Evolutionary conservation across 2,888 invertebrate genomes (phyloP), one percentile per base, ranked within the genome.

Genomic region (Sepiola atlantica): DNA sequence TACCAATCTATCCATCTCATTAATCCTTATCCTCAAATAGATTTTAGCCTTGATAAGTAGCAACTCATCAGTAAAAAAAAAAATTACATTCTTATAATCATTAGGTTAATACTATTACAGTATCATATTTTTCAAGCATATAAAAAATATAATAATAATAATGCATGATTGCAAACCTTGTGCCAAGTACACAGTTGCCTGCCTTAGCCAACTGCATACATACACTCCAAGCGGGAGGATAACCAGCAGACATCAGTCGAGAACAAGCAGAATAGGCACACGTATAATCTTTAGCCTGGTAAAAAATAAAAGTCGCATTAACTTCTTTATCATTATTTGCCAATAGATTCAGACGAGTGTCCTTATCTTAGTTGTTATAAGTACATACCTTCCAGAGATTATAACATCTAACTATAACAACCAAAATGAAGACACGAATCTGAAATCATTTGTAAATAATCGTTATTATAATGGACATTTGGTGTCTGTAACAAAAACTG

Each of bases 141-240:
- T 28, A 61, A 61, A 28, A n/a, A 77, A n/a, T 14, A 77, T 1
- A 28, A 8, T 45, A 45, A 45, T 45, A 61, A 61, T 61, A 61
- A 61, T 24, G 10, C 8, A 0, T 77, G n/a, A 1, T 77, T 77
- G 14, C 77, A 77, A 77, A 92, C 92, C 92, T 45, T 92, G 92
- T 92, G 45, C 92, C 92, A 54, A 92, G 55, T 24, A 92, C 92
- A 92, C 92, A 92, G 28, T 92, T 92, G 55, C 92, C 92, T 28
- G 97, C 97, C 95, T 97, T 97, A 21, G 98, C 98, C 61, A 98
- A 96, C 94, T 97, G 97, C 93, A 97, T 97, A 95, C 98, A 98
- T 18, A 98, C 97, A 95, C 97, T 97, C 98, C 98, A 98, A 3
- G 98, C 98, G 18, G 97, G 96, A 55, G 97, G 97, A 96, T 98